Evolutionary conservation across 2,888 invertebrate species (phyloP).

Genomic region (Cataglyphis rosenhaueri): DNA sequence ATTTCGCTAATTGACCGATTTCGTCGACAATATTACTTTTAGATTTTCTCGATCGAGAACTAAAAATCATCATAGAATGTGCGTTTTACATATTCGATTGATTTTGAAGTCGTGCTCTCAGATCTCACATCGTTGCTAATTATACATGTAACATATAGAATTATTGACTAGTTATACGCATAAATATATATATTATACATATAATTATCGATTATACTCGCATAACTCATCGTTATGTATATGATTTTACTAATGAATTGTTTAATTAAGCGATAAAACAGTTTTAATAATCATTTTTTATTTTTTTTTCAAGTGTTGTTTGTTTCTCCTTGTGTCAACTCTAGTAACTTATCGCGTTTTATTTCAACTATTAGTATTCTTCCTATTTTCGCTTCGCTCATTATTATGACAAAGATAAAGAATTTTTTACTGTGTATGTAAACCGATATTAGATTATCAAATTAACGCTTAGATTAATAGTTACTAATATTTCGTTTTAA

Average conservation of each 20-base stretch:
- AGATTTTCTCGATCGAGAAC: slow-evolving; percentile 44
- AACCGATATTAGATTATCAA: slow-evolving; percentile 1
- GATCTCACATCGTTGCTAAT: slow-evolving; percentile 80
- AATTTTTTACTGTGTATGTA: slow-evolving; percentile 2
- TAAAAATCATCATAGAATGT: slow-evolving; percentile 51
- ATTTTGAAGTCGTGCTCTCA: slow-evolving; percentile 82
- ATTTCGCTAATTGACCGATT: neutral
- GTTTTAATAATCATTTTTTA: slow-evolving; percentile 81
- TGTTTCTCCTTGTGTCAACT: slow-evolving; percentile 71
- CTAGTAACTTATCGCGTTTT: slow-evolving; percentile 25
- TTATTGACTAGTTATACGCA: slow-evolving; percentile 70
- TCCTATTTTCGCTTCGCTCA: neutral
- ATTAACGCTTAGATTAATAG: slow-evolving; percentile 30
- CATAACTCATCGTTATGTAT: slow-evolving; percentile 75
- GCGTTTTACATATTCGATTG: slow-evolving; percentile 70
- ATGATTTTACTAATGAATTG: slow-evolving; percentile 76
- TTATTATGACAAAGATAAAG: slow-evolving; percentile 2
- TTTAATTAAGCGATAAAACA: slow-evolving; percentile 78
- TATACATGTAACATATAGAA: slow-evolving; percentile 72
- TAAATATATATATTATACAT: slow-evolving; percentile 45
- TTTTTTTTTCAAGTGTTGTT: slow-evolving; percentile 77
- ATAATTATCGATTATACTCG: slow-evolving; percentile 76
- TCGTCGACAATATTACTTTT: slow-evolving; percentile 32
- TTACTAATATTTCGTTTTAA: slow-evolving; percentile 45
- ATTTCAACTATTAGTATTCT: neutral